Percentiles rank a stretch among this genome's conserved stretches.
These are phyloP conservation scores for Desmophyllum pertusum DNA, from an alignment of 92 coral and sea anemone genomes.

Conservation along the genomic window DNA sequence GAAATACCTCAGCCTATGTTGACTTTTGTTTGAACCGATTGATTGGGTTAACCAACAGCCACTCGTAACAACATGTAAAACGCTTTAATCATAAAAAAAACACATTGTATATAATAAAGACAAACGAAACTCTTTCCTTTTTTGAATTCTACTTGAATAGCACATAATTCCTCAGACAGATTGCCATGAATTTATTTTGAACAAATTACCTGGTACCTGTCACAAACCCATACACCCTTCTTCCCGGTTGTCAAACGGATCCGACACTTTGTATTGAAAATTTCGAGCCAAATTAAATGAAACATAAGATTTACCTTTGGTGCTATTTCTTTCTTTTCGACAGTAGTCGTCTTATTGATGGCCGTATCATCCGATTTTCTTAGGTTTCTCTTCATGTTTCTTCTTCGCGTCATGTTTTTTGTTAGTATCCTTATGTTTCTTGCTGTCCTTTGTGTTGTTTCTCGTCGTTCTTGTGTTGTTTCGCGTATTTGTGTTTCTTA, in stretches of 20 bases:
- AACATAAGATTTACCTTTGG: slow-evolving; percentile 32
- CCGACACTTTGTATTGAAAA: neutral
- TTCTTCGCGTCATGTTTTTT: slow-evolving; percentile 30
- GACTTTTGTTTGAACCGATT: neutral
- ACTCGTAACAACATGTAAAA: neutral
- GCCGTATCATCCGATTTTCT: slow-evolving; percentile 14
- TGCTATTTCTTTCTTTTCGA: slow-evolving; percentile 34
- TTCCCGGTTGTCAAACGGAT: neutral
- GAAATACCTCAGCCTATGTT: neutral
- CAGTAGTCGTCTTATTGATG: neutral
- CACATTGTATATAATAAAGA: neutral
- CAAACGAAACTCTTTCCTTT: neutral
- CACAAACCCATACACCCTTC: slow-evolving; percentile 3
- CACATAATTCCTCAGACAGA: neutral
- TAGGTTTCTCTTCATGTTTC: slow-evolving; percentile 25
- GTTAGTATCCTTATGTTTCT: slow-evolving; percentile 22
- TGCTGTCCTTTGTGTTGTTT: slow-evolving; percentile 18
- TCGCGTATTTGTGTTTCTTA: slow-evolving; percentile 43
- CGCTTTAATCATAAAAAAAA: neutral
- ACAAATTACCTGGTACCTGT: slow-evolving; percentile 23
- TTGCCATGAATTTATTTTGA: neutral
- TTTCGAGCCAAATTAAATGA: neutral
- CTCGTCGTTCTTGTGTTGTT: slow-evolving; percentile 16
- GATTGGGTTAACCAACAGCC: neutral
- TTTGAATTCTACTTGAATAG: neutral